These are phyloP conservation scores for Erythrolamprus reginae DNA, from an alignment of 2,113 vertebrate species.

Conservation along the genomic window DNA sequence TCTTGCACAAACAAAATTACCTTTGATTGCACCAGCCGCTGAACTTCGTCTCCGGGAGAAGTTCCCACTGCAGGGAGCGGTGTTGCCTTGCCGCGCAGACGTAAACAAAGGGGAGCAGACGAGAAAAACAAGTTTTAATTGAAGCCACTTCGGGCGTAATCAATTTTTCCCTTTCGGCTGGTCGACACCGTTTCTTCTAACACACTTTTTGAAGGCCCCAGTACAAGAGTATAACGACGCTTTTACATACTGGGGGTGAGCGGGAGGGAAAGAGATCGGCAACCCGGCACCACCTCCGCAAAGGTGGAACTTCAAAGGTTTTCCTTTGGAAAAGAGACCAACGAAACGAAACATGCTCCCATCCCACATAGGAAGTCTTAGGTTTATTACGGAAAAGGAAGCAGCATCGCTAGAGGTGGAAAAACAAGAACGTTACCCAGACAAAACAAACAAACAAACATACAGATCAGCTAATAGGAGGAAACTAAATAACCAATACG, in stretches of 20 bases:
- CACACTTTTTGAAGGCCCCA: fast-evolving
- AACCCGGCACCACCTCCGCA: constrained; percentile 10
- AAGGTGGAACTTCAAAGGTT: not conserved
- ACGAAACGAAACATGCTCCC: not conserved
- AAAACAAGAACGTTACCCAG: not conserved
- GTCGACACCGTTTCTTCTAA: not conserved
- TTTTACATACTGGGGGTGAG: not conserved
- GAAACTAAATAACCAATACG: not conserved
- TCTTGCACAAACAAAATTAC: constrained; percentile 59
- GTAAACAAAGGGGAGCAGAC: constrained; percentile 38
- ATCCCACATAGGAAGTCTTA: not conserved
- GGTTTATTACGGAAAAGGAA: not conserved
- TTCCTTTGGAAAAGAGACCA: not conserved
- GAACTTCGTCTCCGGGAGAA: constrained; percentile 43
- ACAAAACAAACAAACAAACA: not conserved
- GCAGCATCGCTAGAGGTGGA: not conserved
- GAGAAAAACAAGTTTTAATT: constrained; percentile 66
- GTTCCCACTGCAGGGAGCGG: constrained; percentile 41
- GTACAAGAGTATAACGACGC: no score
- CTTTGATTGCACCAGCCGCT: constrained; percentile 53
- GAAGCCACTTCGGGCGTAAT: constrained; percentile 44
- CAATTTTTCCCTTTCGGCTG: constrained; percentile 46
- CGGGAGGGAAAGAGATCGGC: constrained; percentile 13
- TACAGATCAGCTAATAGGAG: not conserved
- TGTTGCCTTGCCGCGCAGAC: constrained; percentile 39